Conservation (phyloP, 2,888 invertebrate species). For the Melanophora roralis region DNA sequence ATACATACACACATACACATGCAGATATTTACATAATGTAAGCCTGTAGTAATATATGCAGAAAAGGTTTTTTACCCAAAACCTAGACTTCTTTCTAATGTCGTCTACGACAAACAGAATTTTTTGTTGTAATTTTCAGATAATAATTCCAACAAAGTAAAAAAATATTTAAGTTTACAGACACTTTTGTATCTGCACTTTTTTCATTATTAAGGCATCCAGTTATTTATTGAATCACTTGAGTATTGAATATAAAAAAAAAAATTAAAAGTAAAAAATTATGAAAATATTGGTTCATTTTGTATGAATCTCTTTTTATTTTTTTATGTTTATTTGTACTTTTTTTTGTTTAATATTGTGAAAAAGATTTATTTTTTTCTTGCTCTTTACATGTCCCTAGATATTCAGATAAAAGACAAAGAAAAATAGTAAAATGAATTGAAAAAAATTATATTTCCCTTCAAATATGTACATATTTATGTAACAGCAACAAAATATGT, state of each 20-base stretch:
- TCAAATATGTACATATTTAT: no score
- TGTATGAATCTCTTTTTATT: slow-evolving; percentile 21
- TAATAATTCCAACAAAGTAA: slow-evolving; percentile 49
- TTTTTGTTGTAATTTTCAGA: background rate
- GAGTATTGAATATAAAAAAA: slow-evolving; percentile 30
- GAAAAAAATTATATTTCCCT: slow-evolving; percentile 32
- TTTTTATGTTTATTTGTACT: background rate
- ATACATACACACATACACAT: background rate
- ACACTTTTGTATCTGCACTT: slow-evolving; percentile 20
- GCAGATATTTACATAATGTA: background rate
- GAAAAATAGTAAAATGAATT: slow-evolving; percentile 7
- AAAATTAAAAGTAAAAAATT: slow-evolving; percentile 27
- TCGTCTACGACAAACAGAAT: slow-evolving; percentile 43
- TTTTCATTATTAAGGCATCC: slow-evolving; percentile 9
- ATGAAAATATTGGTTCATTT: slow-evolving; percentile 58
- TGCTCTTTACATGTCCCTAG: slow-evolving; percentile 38
- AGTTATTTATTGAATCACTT: slow-evolving; percentile 32
- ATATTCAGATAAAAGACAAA: slow-evolving; percentile 35
- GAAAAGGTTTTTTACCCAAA: slow-evolving; percentile 30
- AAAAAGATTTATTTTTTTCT: slow-evolving; percentile 31
- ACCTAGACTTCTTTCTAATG: background rate
- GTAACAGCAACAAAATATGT: slow-evolving; percentile 27
- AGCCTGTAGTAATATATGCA: background rate
- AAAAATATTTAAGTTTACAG: slow-evolving; percentile 53
- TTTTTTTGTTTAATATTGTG: slow-evolving; percentile 46